phyloP scores from a whole-genome alignment of 2,797 vertebrate species.

The Gobio occitaniae region DNA sequence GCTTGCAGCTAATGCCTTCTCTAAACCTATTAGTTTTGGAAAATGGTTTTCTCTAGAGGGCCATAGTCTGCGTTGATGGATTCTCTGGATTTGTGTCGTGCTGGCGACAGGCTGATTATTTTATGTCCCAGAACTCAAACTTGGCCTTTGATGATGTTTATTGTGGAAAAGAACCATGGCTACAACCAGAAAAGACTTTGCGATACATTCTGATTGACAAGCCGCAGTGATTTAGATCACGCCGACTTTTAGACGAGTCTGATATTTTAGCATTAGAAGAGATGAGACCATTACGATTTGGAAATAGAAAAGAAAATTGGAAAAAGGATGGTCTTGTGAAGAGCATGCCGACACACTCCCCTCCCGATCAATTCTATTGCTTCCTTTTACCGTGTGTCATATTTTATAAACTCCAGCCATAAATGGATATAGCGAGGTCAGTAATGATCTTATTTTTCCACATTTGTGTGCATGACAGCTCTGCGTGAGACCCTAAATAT shows the following conservation, averaged over 20 bases:
- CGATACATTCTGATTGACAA: constrained; percentile 37
- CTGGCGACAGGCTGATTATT: constrained; percentile 43
- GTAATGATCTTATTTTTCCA: constrained; percentile 63
- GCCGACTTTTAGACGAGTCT: constrained; percentile 11
- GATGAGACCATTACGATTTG: constrained; percentile 44
- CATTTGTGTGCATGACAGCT: constrained; percentile 60
- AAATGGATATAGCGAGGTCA: constrained; percentile 51
- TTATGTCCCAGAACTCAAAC: constrained; percentile 27
- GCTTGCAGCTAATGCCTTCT: constrained; percentile 64
- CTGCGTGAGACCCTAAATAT: constrained; percentile 43
- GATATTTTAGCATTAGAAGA: constrained; percentile 50
- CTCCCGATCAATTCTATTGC: constrained; percentile 43
- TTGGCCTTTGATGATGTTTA: constrained; percentile 37
- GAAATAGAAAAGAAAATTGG: constrained; percentile 44
- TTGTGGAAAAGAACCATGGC: constrained; percentile 13
- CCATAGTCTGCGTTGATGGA: constrained; percentile 43
- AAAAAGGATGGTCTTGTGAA: constrained; percentile 36
- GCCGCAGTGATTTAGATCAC: constrained; percentile 18
- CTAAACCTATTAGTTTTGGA: constrained; percentile 69
- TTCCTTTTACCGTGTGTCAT: constrained; percentile 44
- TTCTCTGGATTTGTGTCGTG: constrained; percentile 50
- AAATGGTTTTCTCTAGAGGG: constrained; percentile 66
- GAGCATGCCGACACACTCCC: constrained; percentile 4
- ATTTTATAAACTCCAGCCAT: constrained; percentile 53
- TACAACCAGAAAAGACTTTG: constrained; percentile 39